These are phyloP conservation scores for Ridgeia piscesae DNA, from an alignment of 1,140 invertebrate species.

Conservation along the genomic window DNA sequence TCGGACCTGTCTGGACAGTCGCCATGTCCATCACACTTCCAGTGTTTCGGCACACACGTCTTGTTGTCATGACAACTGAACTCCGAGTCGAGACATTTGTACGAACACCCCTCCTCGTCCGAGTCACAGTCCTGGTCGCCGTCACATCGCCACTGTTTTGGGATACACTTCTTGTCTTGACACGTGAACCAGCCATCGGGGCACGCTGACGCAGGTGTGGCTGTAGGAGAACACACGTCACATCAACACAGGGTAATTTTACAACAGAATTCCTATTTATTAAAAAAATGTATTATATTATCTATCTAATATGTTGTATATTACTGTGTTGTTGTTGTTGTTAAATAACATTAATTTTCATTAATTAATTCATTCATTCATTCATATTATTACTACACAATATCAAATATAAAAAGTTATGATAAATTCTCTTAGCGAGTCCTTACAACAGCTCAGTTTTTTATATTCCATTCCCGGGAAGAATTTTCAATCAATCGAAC, in stretches of 20 bases:
- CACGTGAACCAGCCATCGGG: not conserved
- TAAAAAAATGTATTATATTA: no score
- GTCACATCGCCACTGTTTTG: conserved; percentile 74
- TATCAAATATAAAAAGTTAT: no score
- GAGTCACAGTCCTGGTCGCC: conserved; percentile 58
- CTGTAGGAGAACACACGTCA: not conserved
- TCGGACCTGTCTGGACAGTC: conserved; percentile 98
- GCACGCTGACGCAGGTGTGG: not conserved
- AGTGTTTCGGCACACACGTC: conserved; percentile 94
- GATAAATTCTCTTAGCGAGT: no score
- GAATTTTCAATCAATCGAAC: no score
- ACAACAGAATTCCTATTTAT: no score
- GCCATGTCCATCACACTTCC: conserved; percentile 90
- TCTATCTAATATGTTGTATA: no score
- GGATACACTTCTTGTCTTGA: conserved; percentile 70
- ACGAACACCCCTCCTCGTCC: conserved; percentile 64
- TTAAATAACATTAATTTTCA: no score
- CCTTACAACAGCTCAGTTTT: no score
- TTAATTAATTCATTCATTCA: no score
- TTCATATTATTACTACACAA: no score
- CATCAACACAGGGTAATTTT: not conserved
- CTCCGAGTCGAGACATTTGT: conserved; percentile 1
- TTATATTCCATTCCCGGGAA: no score
- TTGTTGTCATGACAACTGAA: conserved; percentile 59
- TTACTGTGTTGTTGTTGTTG: no score